Base-by-base conservation (phyloP, 2,797 vertebrate genomes). In the Intellagama lesueurii region DNA sequence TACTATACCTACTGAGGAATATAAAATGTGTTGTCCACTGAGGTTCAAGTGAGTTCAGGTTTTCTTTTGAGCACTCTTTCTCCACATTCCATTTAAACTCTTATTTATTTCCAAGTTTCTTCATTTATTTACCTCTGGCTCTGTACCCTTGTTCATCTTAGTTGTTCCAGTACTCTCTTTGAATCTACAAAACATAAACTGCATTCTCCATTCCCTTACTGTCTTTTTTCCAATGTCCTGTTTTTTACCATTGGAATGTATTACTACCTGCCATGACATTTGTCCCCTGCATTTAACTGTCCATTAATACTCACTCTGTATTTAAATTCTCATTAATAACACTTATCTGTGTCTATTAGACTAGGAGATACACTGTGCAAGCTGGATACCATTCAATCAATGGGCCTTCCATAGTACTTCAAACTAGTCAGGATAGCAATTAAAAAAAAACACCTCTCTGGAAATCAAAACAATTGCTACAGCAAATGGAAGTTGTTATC, bases 1-100 rank as follows among this genome's bases (percentile, higher is more conserved):
- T 3, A 91, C 93, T 85, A 70, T 76, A 88, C 89, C 92, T 0
- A 0, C 89, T 90, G 16, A 0, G 35, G 89, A 90, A 88, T 85
- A 90, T 90, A 83, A 90, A 64, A 82, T 82, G 0, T 81, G 90
- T 93, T 93, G 93, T 88, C 90, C 92, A 92, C 3, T 56, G 9
- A 56, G 9, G 52, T 56, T 56, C 52, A 56, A 16, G 69, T 92
- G 17, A 11, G 7, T n/a, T 49, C 17, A 70, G 40, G 35, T 82
- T 68, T 17, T 44, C 5, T 32, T 56, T 82, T 32, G 56, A 81
- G 5, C 49, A n/a, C 19, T 66, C 22, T 68, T 64, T 83, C 40
- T 17, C 5, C 26, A 83, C 17, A 70, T 52, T 56, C 49, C 70
- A 12, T 32, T 49, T 82, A 30, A 35, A 40, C 35, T 44, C 52